Percentiles rank a stretch among this genome's conserved stretches.
Conservation (phyloP, 2,113 vertebrate species). For the Bubo bubo region DNA sequence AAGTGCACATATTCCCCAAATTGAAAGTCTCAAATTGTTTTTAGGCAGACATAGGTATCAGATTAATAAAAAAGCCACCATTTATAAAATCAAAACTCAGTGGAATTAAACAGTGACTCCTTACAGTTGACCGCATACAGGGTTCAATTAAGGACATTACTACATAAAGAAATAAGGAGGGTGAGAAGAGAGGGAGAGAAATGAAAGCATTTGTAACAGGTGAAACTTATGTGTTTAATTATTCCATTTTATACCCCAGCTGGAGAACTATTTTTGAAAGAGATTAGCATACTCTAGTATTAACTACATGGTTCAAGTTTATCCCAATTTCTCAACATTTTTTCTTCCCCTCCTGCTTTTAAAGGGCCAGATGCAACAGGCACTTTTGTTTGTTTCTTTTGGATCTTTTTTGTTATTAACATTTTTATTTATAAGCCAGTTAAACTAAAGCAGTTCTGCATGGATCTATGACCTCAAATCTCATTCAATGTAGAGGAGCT, state of each 20-base stretch:
- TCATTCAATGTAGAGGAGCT: neutral
- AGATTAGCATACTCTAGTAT: neutral
- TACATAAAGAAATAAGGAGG: neutral
- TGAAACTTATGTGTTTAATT: neutral
- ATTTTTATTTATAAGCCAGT: constrained; percentile 25
- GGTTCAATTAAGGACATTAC: neutral
- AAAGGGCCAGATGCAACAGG: neutral
- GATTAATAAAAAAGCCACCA: neutral
- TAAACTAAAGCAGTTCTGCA: constrained; percentile 29
- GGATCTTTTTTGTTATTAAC: neutral
- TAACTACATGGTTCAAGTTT: neutral
- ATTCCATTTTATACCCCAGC: neutral
- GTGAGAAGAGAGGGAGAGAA: neutral
- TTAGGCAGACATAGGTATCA: neutral
- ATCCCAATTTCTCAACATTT: neutral
- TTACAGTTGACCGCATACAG: neutral
- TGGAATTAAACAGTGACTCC: neutral
- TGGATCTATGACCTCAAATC: constrained; percentile 13
- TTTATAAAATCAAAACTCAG: neutral
- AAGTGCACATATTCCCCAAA: accelerated
- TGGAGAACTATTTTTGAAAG: neutral
- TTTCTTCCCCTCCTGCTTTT: neutral
- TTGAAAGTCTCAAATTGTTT: neutral
- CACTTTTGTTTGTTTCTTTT: neutral
- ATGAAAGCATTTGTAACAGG: neutral